Evolutionary conservation across 2,888 invertebrate species (phyloP).

Genomic region (Microchrysa polita): DNA sequence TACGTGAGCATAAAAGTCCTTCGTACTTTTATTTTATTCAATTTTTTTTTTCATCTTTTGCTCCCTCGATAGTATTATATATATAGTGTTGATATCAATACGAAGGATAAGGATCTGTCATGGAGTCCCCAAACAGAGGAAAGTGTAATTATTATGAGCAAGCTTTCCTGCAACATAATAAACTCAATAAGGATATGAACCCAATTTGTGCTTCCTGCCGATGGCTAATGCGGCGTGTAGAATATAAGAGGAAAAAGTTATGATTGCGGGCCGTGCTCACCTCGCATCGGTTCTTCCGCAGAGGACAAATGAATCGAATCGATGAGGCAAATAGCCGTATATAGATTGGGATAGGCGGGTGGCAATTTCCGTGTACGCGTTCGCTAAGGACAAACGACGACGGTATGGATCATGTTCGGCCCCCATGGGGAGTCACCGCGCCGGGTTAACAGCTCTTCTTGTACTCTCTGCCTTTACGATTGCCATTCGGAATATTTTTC

Average conservation of each 20-base stretch:
- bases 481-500: constrained; percentile 45
- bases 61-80: neutral
- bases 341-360: neutral
- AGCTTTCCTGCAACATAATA: constrained; percentile 44
- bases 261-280: no score
- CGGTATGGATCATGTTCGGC: no score
- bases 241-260: constrained; percentile 41
- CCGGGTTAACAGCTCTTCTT: neutral
- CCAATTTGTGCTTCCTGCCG: constrained; percentile 49
- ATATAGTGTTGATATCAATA: constrained; percentile 29
- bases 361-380: neutral
- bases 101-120: constrained; percentile 8
- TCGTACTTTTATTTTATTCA: neutral
- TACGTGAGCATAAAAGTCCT: neutral
- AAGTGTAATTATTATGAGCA: constrained; percentile 46
- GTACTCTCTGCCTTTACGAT: constrained; percentile 39
- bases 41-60: no score
- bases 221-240: constrained; percentile 45
- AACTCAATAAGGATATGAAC: constrained; percentile 49
- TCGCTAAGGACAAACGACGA: neutral
- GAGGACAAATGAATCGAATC: constrained; percentile 40
- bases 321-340: constrained; percentile 22
- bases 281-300: no score
- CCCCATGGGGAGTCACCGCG: neutral
- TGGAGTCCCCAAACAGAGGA: constrained; percentile 25